Conservation (phyloP, 1,140 invertebrate genomes). For the Belonocnema kinseyi region DNA sequence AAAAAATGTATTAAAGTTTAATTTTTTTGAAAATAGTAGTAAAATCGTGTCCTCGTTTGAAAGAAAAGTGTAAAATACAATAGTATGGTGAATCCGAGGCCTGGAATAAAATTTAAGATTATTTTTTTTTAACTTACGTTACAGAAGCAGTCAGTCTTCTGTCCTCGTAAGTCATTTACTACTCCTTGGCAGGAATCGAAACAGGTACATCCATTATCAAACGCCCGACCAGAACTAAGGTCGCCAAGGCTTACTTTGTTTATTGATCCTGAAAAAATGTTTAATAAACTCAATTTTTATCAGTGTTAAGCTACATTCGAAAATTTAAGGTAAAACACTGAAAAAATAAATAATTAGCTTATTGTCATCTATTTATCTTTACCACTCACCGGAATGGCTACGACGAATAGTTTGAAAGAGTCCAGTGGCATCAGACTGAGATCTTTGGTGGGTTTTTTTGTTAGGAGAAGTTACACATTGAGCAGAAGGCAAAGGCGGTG, state of each 20-base stretch:
- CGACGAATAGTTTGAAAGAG: slow-evolving; percentile 74
- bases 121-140: slow-evolving; percentile 77
- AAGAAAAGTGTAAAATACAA: no score
- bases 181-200: slow-evolving; percentile 85
- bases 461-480: slow-evolving; percentile 72
- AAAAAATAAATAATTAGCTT: slow-evolving; percentile 30
- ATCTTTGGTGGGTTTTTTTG: slow-evolving; percentile 89
- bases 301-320: neutral
- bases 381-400: slow-evolving; percentile 71
- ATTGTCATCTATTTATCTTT: slow-evolving; percentile 18
- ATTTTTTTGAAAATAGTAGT: no score
- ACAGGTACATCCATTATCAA: slow-evolving; percentile 97
- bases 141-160: slow-evolving; percentile 84
- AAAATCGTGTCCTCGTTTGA: no score
- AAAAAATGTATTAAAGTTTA: no score
- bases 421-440: slow-evolving; percentile 93
- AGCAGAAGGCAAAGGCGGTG: slow-evolving; percentile 65
- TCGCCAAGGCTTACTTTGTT: slow-evolving; percentile 89
- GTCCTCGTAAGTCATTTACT: slow-evolving; percentile 84
- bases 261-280: slow-evolving; percentile 65
- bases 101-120: slow-evolving; percentile 15
- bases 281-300: neutral
- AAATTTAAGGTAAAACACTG: neutral
- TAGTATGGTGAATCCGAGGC: no score
- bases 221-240: slow-evolving; percentile 93